Conservation (phyloP, 2,888 invertebrate genomes). For the Volucella inflata region DNA sequence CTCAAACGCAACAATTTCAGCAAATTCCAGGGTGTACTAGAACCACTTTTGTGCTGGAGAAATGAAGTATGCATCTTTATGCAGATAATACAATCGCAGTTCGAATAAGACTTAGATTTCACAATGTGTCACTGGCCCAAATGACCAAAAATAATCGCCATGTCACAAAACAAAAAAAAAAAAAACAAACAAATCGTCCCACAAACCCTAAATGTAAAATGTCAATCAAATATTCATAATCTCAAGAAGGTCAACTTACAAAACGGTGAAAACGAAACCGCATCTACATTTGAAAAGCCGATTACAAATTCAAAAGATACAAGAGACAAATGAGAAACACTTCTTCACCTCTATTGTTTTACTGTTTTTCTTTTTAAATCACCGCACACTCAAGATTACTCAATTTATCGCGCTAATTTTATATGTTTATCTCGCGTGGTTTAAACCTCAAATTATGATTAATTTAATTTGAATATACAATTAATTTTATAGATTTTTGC, state of each 20-base stretch:
- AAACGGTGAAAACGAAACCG: constrained; percentile 39
- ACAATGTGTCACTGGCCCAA: too few species aligned
- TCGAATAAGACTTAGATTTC: too few species aligned
- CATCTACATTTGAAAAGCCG: constrained; percentile 22
- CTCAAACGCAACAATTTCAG: too few species aligned
- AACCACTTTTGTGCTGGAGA: too few species aligned
- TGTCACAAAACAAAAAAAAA: too few species aligned
- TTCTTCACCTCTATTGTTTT: background rate
- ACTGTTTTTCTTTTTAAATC: background rate
- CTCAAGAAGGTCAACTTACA: constrained; percentile 61
- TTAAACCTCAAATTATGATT: constrained; percentile 29
- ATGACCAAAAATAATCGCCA: too few species aligned
- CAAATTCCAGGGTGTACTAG: too few species aligned
- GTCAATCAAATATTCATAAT: constrained; percentile 15
- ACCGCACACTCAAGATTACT: constrained; percentile 26
- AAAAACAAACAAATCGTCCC: background rate
- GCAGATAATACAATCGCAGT: too few species aligned
- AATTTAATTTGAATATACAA: constrained; percentile 36
- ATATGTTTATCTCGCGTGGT: constrained; percentile 7
- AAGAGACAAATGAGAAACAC: background rate
- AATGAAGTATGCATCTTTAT: too few species aligned
- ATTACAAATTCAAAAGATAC: constrained; percentile 34
- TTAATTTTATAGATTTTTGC: constrained; percentile 37
- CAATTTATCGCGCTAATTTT: constrained; percentile 28
- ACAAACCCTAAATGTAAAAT: constrained; percentile 9